Evolutionary conservation across 1,140 invertebrate genomes (phyloP).

Genomic region (Arctopsyche grandis): DNA sequence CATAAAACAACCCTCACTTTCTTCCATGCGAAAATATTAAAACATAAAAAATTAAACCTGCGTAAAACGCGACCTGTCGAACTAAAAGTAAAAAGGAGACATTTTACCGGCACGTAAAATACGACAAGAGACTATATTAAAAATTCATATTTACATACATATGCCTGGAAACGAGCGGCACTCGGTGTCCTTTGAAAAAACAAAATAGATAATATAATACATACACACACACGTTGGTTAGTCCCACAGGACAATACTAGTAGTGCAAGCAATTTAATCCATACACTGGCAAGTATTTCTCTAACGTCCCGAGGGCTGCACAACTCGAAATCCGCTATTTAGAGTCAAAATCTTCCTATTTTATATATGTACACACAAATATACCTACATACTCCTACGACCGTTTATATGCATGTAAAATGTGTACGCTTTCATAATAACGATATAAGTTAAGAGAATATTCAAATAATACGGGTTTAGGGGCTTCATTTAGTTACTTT

Average conservation of each 20-base stretch:
- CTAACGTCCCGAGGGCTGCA: neutral
- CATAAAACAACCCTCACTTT: too few relatives aligned
- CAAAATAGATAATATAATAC: neutral
- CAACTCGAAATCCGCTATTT: neutral
- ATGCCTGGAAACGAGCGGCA: too few relatives aligned
- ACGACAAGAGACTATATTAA: too few relatives aligned
- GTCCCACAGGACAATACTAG: neutral
- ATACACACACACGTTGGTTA: neutral
- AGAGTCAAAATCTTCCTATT: neutral
- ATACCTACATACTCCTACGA: neutral
- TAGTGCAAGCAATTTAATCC: neutral
- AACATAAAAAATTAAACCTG: too few relatives aligned
- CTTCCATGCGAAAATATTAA: too few relatives aligned
- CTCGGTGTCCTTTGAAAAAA: neutral
- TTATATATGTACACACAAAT: neutral
- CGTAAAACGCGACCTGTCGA: too few relatives aligned
- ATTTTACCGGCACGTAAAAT: too few relatives aligned
- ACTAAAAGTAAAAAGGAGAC: too few relatives aligned
- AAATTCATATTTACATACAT: too few relatives aligned
- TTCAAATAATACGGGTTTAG: constrained; percentile 30
- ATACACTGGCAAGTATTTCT: neutral
- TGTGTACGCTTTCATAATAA: neutral
- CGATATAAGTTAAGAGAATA: constrained; percentile 21
- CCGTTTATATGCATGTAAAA: neutral
- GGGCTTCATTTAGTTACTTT: constrained; percentile 35